Percentiles rank a stretch among this genome's conserved stretches.
Conservation (phyloP, 1,140 invertebrate species). For the Penaeus chinensis region DNA sequence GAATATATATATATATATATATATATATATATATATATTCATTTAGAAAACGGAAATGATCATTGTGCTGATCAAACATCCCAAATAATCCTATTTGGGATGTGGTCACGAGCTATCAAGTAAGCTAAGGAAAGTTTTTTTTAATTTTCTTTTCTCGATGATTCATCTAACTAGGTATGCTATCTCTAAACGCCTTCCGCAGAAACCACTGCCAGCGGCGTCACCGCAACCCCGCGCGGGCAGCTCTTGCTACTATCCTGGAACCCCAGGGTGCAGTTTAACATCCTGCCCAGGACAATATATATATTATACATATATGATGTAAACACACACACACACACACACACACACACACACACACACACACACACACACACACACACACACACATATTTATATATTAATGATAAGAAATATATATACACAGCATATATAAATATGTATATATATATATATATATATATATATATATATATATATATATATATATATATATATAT, state of each 20-base stretch:
- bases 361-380: background rate
- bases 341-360: background rate
- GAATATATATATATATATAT: no score
- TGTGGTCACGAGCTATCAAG: no score
- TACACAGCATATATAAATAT: slow-evolving; percentile 2
- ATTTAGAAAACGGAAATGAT: no score
- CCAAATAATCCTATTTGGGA: no score
- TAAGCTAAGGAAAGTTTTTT: no score
- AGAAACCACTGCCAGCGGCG: no score
- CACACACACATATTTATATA: background rate
- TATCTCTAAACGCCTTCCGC: background rate
- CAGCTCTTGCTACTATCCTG: background rate
- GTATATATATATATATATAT: slow-evolving; percentile 1
- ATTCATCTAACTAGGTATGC: no score
- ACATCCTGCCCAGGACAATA: background rate
- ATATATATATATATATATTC: no score
- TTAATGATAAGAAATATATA: background rate
- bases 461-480: slow-evolving; percentile 26
- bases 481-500: slow-evolving; percentile 12
- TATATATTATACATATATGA: slow-evolving; percentile 12
- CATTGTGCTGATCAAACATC: no score
- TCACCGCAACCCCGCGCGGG: background rate
- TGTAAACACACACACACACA: background rate
- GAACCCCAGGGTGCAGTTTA: background rate
- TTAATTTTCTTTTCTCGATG: no score